Percentiles rank a stretch among this genome's conserved stretches.
phyloP scores from a whole-genome alignment of 2,113 vertebrate species.

The Bagarius yarrelli region DNA sequence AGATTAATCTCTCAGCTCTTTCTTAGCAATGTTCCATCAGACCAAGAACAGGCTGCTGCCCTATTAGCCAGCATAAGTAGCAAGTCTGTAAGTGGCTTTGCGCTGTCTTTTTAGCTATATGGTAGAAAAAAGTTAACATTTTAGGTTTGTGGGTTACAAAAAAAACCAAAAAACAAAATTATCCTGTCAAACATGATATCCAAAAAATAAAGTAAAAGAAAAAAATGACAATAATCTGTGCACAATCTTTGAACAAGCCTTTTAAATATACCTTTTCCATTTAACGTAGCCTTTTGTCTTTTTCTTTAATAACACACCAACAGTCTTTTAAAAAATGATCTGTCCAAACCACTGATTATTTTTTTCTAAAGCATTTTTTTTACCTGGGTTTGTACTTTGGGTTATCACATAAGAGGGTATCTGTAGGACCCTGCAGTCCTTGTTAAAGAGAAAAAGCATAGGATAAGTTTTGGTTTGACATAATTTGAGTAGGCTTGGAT shows the following conservation, averaged over 20 bases:
- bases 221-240: background rate
- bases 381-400: background rate
- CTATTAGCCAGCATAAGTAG: slow-evolving; percentile 67
- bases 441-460: background rate
- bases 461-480: background rate
- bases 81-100: slow-evolving; percentile 64
- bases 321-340: too few relatives aligned
- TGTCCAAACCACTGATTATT: too few relatives aligned
- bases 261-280: background rate
- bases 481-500: background rate
- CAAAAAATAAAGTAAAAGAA: background rate
- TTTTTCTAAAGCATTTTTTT: background rate
- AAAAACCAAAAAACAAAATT: background rate
- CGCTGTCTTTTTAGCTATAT: background rate
- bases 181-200: background rate
- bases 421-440: background rate
- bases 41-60: slow-evolving; percentile 60
- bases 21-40: slow-evolving; percentile 52
- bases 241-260: background rate
- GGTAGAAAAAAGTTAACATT: background rate
- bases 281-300: background rate
- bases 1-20: slow-evolving; percentile 72
- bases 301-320: background rate
- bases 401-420: background rate
- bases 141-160: background rate